Base-by-base conservation (phyloP, 2,797 vertebrate genomes). In the Fringilla coelebs region DNA sequence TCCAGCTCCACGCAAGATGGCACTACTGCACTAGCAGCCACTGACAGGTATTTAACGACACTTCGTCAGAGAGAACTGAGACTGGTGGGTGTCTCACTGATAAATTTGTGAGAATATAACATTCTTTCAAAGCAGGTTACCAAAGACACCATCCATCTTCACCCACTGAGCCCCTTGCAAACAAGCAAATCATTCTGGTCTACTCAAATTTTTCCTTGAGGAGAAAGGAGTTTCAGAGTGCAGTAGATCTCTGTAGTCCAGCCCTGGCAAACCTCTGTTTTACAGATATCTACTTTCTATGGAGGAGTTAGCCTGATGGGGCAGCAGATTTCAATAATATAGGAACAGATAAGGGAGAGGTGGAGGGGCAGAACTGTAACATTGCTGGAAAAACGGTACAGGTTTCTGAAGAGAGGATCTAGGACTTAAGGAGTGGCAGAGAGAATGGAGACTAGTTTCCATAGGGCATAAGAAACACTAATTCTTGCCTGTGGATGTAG, bases 41-140 rank as follows among this genome's bases (percentile, higher is more conserved):
- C 29, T 16, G 34, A 4, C 45, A 7, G 29, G 4, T 8, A 1
- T 2, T 36, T 6, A 19, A 14, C 17, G 9, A 1, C 32, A 60
- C 22, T 46, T 40, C 8, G 0, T 13, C 10, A 2, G 34, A 25
- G 38, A 31, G 34, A 67, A 11, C 1, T 8, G 32, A 12, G 32
- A 13, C 24, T 46, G 18, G 22, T 34, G 32, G 7, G 11, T 41
- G 46, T 61, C 10, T 54, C 25, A 7, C 9, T 3, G 36, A 16
- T 22, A 18, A n/a, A n/a, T 62, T 32, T 58, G n/a, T 46, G 26
- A 60, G 18, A 91, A 32, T 8, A 20, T 15, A 5, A 8, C 60
- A 70, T 70, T 70, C 19, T 14, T 49, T 83, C 52, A 57, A 67
- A 74, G 36, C 26, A 38, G 6, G 11, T 49, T 65, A 54, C 31